Evolutionary conservation across 2,797 vertebrate genomes (phyloP), one percentile per base, ranked within the genome.

Genomic region (Pitangus sulphuratus): DNA sequence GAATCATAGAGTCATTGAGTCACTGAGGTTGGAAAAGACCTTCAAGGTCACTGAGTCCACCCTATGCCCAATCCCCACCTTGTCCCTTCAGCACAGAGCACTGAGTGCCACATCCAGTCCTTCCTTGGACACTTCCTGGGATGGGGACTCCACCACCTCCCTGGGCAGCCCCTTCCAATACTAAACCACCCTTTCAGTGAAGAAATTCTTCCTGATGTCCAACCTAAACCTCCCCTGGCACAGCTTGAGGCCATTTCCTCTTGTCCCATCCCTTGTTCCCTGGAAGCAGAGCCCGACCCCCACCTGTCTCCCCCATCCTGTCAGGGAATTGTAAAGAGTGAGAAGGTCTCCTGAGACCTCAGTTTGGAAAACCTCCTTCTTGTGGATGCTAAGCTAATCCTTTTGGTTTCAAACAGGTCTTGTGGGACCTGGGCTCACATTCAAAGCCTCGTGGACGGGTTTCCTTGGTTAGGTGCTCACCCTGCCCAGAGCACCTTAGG

Each of bases 211-310:
- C 19, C 50, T 50, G 16, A 9, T 39, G 24, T 44, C n/a, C 64
- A 70, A 13, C n/a, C 37, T 40, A 18, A 31, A 2, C 37, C 37
- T 57, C 28, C 8, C 5, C 10, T 62, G 31, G 31, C 19, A 37
- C 28, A 64, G 3, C 20, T 1, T 77, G 44, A 40, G 12, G 37
- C 2, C 1, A 2, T 51, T 77, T 26, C 42, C 16, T 57, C 57
- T 5, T 5, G 2, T 64, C 14, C 79, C 76, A 15, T 56, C 16
- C 13, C n/a, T 48, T n/a, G 15, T 51, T 77, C 44, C 9, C 57
- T 33, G 44, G 20, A 58, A 77, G 64, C n/a, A 84, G 30, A 89
- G 8, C 28, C 57, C 0, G 0, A 30, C 14, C 0, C 3, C 11
- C 4, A 5, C 13, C 22, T 17, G 24, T 14, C 71, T 77, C 19